phyloP scores from a whole-genome alignment of 37 sponge, comb jelly and placozoan genomes.

The Beroe forskalii region DNA sequence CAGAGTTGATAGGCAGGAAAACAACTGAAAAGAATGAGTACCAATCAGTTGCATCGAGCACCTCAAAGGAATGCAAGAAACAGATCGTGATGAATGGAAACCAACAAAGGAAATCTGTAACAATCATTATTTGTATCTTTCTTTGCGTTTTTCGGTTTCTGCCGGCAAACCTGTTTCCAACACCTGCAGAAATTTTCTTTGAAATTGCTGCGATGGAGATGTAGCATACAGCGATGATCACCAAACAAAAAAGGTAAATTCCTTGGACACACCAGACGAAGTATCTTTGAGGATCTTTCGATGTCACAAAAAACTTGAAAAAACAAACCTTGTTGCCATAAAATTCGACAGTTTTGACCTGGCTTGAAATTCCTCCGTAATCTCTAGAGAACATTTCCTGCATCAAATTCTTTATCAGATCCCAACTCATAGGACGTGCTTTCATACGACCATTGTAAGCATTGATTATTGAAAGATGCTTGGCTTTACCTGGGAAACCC shows the following conservation, averaged over 20 bases:
- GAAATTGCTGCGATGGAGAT: not conserved
- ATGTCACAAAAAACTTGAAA: not conserved
- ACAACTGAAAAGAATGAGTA: not conserved
- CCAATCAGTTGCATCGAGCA: slow-evolving; percentile 3
- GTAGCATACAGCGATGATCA: not conserved
- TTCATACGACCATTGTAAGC: slow-evolving; percentile 21
- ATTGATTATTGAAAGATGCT: not conserved
- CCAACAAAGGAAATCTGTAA: not conserved
- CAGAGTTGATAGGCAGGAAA: not conserved
- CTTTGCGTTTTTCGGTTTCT: not conserved
- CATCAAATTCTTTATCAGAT: not conserved
- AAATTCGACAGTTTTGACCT: not conserved
- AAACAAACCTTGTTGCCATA: not conserved
- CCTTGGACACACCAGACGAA: not conserved
- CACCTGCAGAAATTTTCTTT: not conserved
- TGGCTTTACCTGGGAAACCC: not conserved
- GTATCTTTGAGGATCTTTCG: not conserved
- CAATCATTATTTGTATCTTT: slow-evolving; percentile 11
- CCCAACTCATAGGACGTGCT: not conserved
- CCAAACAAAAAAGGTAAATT: not conserved
- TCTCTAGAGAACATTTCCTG: not conserved
- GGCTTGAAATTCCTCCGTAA: not conserved
- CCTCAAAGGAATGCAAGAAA: not conserved
- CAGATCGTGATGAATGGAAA: not conserved
- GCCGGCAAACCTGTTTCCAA: not conserved